Base-by-base conservation (phyloP, 2,888 invertebrate genomes). In the Rotaria sp. region DNA sequence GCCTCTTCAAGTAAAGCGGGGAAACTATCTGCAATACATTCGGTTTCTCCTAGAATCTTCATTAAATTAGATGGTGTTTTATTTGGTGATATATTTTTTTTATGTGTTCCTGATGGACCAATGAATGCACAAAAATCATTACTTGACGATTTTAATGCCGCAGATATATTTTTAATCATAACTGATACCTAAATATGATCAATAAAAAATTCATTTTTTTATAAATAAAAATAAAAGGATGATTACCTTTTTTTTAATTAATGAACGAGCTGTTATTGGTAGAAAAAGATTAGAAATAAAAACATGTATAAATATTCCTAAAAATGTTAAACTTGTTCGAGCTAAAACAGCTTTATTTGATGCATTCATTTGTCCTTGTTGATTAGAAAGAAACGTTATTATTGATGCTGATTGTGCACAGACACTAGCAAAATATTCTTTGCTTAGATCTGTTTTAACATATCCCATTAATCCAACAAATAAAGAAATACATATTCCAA, bases 381-480 rank as follows among this genome's bases (percentile, higher is more conserved):
- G 24, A 80, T 80, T 80, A 0, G 80, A 80, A 45, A 80, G 41
- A 45, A 80, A 80, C 26, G 80, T 80, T n/a, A 80, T 80, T 18
- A 80, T 45, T 3, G 45, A 45, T 11, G 80, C 80, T 45, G 80
- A 80, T 45, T 80, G 80, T 2, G 45, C 80, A 45, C 80, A 80
- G 26, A 80, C 80, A 80, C 45, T 80, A n/a, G 80, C 80, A 80
- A 80, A 80, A 80, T 80, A 80, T 80, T 41, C 80, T 45, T 80
- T 80, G 8, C n/a, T 26, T n/a, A 45, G 45, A 45, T 80, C 80
- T 38, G 45, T 45, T 80, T 45, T 41, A 26, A 80, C 3, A 80
- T 80, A 80, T 7, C 41, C 41, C 80, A 80, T 80, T 80, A 80
- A 80, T 13, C 80, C 80, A 80, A 80, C 80, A 45, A 80, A 80